A percentile compares a stretch with the other conserved stretches of the same genome.
Conservation (phyloP, 2,797 vertebrate species). For the Threskiornis aethiopicus region DNA sequence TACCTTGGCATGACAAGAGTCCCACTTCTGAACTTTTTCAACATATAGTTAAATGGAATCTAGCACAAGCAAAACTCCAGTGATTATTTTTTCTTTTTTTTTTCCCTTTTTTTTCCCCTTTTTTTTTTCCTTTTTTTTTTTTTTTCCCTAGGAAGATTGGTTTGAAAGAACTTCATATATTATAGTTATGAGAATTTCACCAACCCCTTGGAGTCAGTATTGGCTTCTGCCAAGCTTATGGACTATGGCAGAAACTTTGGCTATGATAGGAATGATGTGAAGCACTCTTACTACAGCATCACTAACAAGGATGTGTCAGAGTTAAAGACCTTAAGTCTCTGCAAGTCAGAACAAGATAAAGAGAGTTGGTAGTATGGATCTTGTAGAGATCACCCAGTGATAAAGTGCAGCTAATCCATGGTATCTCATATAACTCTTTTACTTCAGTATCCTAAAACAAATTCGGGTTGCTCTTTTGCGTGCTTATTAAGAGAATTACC, state of each 20-base stretch:
- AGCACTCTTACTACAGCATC: background rate
- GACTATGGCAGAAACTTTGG: background rate
- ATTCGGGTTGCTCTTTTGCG: background rate
- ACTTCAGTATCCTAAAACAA: background rate
- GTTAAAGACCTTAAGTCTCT: background rate
- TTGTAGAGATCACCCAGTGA: background rate
- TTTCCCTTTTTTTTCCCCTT: background rate
- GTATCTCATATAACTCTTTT: background rate
- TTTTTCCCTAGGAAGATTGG: background rate
- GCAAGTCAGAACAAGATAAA: background rate
- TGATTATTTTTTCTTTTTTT: background rate
- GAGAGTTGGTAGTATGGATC: background rate
- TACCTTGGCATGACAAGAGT: background rate
- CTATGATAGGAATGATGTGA: background rate
- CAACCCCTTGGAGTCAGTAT: background rate
- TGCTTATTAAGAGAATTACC: background rate
- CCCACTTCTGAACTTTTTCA: background rate
- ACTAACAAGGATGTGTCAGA: background rate
- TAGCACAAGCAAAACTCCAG: background rate
- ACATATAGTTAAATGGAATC: background rate
- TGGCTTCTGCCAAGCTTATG: background rate
- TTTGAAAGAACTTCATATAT: background rate
- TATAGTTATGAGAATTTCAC: background rate
- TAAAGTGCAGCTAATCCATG: background rate
- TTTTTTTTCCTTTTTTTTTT: background rate